These are phyloP conservation scores for Drosophila bocqueti DNA, from an alignment of 1,140 invertebrate genomes.

Conservation along the genomic window DNA sequence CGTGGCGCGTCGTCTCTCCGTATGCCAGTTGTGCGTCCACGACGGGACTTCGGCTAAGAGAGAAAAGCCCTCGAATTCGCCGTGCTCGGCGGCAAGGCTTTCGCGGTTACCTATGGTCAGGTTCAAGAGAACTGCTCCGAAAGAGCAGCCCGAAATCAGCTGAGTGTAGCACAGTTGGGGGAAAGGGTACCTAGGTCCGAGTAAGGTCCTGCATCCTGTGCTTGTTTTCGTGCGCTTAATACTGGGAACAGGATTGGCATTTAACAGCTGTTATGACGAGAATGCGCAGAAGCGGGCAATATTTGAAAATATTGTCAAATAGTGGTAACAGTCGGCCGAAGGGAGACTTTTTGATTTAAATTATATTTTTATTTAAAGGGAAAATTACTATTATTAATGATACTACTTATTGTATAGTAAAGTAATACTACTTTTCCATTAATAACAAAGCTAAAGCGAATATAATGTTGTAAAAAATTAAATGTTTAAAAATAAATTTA, in stretches of 20 bases:
- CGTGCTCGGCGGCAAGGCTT: constrained; percentile 10
- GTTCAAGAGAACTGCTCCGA: constrained; percentile 45
- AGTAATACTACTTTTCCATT: not conserved
- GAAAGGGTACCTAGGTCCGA: not conserved
- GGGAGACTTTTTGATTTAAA: not conserved
- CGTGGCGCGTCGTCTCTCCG: constrained; percentile 20
- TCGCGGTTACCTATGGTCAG: constrained; percentile 48
- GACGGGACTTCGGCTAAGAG: constrained; percentile 47
- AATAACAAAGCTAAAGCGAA: not conserved
- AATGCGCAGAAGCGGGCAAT: constrained; percentile 54
- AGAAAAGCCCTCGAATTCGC: constrained; percentile 23
- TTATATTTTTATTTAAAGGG: not conserved
- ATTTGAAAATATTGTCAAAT: constrained; percentile 42
- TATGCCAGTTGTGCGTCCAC: constrained; percentile 25
- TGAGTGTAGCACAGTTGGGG: constrained; percentile 53
- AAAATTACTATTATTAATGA: not conserved
- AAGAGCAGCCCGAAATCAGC: constrained; percentile 38
- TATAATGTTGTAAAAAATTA: not conserved
- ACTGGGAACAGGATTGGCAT: constrained; percentile 6
- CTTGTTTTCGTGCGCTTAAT: constrained; percentile 8
- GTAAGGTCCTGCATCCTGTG: constrained; percentile 13
- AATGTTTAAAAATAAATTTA: not conserved
- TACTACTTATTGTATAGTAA: not conserved
- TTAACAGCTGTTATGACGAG: constrained; percentile 25
- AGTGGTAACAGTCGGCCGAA: constrained; percentile 28